phyloP scores from a whole-genome alignment of 2,113 vertebrate genomes.

The Heterocephalus glaber region DNA sequence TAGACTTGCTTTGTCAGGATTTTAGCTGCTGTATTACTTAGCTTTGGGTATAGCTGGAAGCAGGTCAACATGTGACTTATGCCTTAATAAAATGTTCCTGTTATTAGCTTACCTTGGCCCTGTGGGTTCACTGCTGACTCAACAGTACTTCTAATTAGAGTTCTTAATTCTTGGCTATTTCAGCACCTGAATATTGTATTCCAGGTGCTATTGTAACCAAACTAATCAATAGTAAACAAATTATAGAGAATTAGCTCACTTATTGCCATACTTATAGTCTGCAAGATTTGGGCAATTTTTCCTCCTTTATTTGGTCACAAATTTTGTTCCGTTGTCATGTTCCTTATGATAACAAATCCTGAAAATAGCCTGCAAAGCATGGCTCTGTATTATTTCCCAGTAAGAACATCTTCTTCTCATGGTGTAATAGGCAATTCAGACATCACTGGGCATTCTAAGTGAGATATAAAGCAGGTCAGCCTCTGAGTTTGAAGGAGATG shows the following conservation, averaged over 20 bases:
- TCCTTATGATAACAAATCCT: slow-evolving; percentile 29
- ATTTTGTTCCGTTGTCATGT: slow-evolving; percentile 41
- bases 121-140: slow-evolving; percentile 70
- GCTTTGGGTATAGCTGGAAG: slow-evolving; percentile 63
- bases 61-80: slow-evolving; percentile 76
- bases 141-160: slow-evolving; percentile 69
- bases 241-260: slow-evolving; percentile 42
- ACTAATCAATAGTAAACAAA: slow-evolving; percentile 61
- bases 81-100: slow-evolving; percentile 76
- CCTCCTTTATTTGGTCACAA: background rate
- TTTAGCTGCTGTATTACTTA: slow-evolving; percentile 61
- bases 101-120: slow-evolving; percentile 77
- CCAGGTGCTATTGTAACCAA: slow-evolving; percentile 31
- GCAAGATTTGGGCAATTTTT: background rate
- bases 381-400: slow-evolving; percentile 61
- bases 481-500: slow-evolving; percentile 64
- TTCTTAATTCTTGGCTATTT: slow-evolving; percentile 68
- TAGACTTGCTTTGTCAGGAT: slow-evolving; percentile 70
- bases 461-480: slow-evolving; percentile 61
- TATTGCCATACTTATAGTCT: background rate
- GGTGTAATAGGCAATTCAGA: slow-evolving; percentile 62
- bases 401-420: slow-evolving; percentile 51
- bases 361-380: slow-evolving; percentile 10
- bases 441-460: slow-evolving; percentile 49
- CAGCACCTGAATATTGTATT: slow-evolving; percentile 56